Evolutionary conservation across 1,140 invertebrate genomes (phyloP).

Genomic region (Venturia canescens): DNA sequence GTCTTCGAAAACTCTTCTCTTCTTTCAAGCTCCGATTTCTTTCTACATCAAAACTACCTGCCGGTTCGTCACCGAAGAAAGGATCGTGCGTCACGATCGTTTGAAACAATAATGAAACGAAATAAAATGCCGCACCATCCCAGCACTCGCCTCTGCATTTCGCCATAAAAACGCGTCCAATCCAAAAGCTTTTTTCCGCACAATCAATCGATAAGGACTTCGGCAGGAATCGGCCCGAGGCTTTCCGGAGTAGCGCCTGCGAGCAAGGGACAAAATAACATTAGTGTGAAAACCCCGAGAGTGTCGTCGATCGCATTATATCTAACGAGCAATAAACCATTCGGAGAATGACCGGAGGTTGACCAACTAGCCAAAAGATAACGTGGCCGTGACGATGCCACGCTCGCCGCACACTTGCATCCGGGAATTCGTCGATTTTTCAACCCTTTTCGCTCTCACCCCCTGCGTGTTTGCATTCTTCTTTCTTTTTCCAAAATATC

Average conservation of each 20-base stretch:
- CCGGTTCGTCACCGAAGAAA: too few relatives aligned
- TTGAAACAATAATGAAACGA: too few relatives aligned
- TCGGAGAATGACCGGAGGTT: constrained; percentile 36
- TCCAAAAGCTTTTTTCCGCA: background rate
- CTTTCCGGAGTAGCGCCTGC: background rate
- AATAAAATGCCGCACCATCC: too few relatives aligned
- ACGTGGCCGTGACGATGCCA: background rate
- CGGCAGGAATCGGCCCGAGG: constrained; percentile 15
- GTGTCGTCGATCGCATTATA: constrained; percentile 45
- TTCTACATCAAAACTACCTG: too few relatives aligned
- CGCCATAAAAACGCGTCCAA: too few relatives aligned
- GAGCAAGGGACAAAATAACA: constrained; percentile 2
- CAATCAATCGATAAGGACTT: constrained; percentile 27
- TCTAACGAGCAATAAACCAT: constrained; percentile 49
- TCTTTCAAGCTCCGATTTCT: too few relatives aligned
- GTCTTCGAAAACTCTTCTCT: too few relatives aligned
- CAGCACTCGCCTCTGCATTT: too few relatives aligned
- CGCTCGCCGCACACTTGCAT: constrained; percentile 26
- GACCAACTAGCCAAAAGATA: constrained; percentile 17
- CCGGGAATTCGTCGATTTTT: constrained; percentile 43
- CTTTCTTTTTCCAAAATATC: constrained; percentile 22
- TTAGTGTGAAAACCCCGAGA: constrained; percentile 27
- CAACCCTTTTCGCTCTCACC: background rate
- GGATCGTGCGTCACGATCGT: too few relatives aligned
- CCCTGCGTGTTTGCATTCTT: constrained; percentile 19